Evolutionary conservation across 2,888 invertebrate species (phyloP), one percentile per base, ranked within the genome.

Genomic region (Rapana venosa): DNA sequence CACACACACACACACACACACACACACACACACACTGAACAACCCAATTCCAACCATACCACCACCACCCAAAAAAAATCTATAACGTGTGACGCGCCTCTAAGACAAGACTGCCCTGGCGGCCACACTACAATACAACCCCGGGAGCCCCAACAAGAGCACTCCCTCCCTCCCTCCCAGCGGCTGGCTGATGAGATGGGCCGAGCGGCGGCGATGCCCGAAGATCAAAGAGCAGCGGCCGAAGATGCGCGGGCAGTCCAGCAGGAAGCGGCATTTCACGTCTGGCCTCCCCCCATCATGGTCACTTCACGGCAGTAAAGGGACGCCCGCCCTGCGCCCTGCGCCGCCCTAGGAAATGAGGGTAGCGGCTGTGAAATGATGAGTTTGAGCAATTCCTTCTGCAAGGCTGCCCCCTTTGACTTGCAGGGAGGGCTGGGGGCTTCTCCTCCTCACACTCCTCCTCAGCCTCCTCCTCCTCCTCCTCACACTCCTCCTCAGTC

Each of bases 261-360:
- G 22, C 81, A 83, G 81, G 81, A 83, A 83, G 81, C 81, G 81
- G 47, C 81, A 83, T 83, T 83, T 83, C 81, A 83, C 81, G 81
- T 83, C 81, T 83, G 36, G 81, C 47, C 81, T 83, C 22, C 81
- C 47, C 81, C 81, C 47, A 83, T 83, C 81, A 83, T 83, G 81
- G 81, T 83, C 81, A 83, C 47, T 83, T 83, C 81, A 83, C 81
- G 32, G 47, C 81, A 22, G 81, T 30, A 83, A 83, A 83, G 81
- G 81, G 81, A 83, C 81, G 47, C 81, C 81, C n/a, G n/a, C n/a
- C n/a, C n/a, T n/a, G n/a, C n/a, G n/a, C n/a, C 81, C 26, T 36
- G 36, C 32, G 47, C 47, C 81, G 81, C 81, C 81, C 81, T 1
- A 47, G 81, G 81, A 83, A 83, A 83, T 83, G 81, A 83, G 81